Percentiles rank a stretch among this genome's conserved stretches.
phyloP scores from a whole-genome alignment of 2,113 vertebrate genomes.

The Gnathonemus echidnorhynchus region DNA sequence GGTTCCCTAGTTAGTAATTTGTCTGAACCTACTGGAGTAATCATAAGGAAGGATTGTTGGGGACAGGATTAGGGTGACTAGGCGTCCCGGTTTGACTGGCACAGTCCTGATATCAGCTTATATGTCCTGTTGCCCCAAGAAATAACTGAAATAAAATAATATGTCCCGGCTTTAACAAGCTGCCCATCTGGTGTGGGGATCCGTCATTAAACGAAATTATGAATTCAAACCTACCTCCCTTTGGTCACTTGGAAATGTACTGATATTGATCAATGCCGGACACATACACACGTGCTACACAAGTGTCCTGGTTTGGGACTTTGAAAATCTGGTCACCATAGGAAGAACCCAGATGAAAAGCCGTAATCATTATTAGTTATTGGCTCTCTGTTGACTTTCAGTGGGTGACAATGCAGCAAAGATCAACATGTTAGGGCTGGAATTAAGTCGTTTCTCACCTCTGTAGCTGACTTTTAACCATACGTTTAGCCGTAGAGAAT shows the following conservation, averaged over 20 bases:
- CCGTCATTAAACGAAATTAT: background rate
- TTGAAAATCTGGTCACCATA: background rate
- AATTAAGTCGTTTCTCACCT: background rate
- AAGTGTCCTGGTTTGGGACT: background rate
- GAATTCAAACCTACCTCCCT: background rate
- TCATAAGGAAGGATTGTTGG: background rate
- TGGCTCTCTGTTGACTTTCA: background rate
- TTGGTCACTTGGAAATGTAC: background rate
- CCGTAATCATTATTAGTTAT: background rate
- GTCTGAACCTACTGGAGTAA: background rate
- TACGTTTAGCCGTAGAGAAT: background rate
- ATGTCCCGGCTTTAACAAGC: background rate
- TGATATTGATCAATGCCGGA: background rate
- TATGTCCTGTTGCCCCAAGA: background rate
- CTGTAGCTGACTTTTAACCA: background rate
- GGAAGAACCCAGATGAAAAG: background rate
- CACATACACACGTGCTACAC: background rate
- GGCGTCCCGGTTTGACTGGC: background rate
- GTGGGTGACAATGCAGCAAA: background rate
- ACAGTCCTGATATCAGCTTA: background rate
- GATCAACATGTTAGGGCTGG: background rate
- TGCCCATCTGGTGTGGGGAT: background rate
- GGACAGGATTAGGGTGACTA: background rate
- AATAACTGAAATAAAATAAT: background rate
- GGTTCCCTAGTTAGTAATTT: background rate